These are phyloP conservation scores for Helogale parvula DNA, from an alignment of 2,113 vertebrate species.

Conservation along the genomic window DNA sequence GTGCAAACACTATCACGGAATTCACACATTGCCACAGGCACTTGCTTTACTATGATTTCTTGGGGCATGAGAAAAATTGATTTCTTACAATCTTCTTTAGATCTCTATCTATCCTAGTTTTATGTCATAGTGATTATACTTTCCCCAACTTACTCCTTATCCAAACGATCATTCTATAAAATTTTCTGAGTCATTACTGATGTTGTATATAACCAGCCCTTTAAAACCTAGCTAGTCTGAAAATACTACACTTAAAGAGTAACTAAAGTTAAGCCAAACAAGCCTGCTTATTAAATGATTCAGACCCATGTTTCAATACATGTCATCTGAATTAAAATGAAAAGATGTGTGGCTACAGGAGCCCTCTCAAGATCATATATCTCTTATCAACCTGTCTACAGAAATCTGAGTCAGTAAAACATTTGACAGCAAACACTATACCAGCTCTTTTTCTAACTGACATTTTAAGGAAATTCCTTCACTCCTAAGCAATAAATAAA, in stretches of 20 bases:
- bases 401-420: constrained; percentile 66
- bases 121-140: not conserved
- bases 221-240: not conserved
- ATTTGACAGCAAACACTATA: constrained; percentile 70
- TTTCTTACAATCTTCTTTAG: not conserved
- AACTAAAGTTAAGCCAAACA: constrained; percentile 29
- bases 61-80: not conserved
- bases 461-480: constrained; percentile 38
- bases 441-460: constrained; percentile 60
- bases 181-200: not conserved
- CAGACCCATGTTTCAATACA: constrained; percentile 42
- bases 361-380: constrained; percentile 55
- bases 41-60: not conserved
- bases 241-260: not conserved
- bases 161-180: not conserved
- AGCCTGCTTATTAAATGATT: constrained; percentile 31
- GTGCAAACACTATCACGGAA: not conserved
- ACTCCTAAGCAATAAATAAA: not conserved
- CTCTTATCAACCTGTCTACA: constrained; percentile 76
- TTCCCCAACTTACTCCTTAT: not conserved
- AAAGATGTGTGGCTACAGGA: constrained; percentile 64
- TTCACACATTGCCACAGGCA: not conserved
- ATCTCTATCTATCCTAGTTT: not conserved
- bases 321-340: constrained; percentile 67
- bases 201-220: not conserved